Evolutionary conservation across 2,888 invertebrate species (phyloP).

Genomic region (Thalpophila matura): DNA sequence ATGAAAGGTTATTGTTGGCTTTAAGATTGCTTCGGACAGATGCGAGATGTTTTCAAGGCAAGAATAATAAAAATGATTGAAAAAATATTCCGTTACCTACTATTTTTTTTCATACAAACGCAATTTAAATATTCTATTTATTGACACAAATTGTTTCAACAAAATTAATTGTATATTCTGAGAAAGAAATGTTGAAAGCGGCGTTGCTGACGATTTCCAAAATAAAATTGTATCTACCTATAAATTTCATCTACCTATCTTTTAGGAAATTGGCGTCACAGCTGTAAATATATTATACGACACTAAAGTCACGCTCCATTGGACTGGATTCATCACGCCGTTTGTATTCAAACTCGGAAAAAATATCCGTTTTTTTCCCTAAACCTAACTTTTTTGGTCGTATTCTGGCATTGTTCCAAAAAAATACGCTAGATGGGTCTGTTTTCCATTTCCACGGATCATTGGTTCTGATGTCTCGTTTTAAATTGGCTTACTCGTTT

Average conservation of each 20-base stretch:
- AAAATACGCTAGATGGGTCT: constrained; percentile 30
- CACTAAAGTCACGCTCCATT: constrained; percentile 32
- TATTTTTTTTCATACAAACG: too few species aligned
- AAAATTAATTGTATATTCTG: too few species aligned
- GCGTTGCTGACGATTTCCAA: too few species aligned
- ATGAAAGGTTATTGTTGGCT: too few species aligned
- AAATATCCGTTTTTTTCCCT: constrained; percentile 13
- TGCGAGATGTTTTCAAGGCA: too few species aligned
- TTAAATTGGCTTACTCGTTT: constrained; percentile 29
- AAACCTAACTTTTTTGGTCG: constrained; percentile 27
- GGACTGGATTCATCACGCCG: constrained; percentile 39
- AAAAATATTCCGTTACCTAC: too few species aligned
- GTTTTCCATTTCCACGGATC: constrained; percentile 47
- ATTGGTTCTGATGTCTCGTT: constrained; percentile 30
- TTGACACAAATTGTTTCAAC: too few species aligned
- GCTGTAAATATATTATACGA: constrained; percentile 10
- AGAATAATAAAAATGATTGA: too few species aligned
- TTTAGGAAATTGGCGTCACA: not conserved
- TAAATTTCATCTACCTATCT: not conserved
- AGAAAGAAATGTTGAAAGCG: too few species aligned
- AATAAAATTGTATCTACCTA: too few species aligned
- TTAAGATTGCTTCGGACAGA: too few species aligned
- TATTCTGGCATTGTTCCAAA: constrained; percentile 53
- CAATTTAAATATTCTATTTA: too few species aligned
- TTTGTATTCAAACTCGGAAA: constrained; percentile 38